phyloP scores from a whole-genome alignment of 2,888 invertebrate species.

The Oscheius sp. region DNA sequence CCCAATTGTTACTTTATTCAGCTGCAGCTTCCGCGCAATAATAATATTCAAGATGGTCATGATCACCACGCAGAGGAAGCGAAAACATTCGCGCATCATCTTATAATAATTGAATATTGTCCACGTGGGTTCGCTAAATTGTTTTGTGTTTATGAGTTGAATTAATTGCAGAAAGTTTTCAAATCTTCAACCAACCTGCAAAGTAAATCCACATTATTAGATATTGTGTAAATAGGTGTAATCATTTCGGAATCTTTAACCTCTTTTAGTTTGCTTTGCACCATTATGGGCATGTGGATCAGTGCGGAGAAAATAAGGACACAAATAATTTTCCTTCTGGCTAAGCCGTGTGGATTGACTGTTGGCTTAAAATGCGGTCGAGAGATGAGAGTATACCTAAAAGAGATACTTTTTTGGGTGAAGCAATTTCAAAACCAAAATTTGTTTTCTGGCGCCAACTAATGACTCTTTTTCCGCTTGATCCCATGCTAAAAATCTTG shows the following conservation, averaged over 20 bases:
- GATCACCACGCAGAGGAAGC: constrained; percentile 59
- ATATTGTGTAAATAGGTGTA: constrained; percentile 39
- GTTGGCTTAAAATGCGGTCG: constrained; percentile 48
- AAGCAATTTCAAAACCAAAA: not conserved
- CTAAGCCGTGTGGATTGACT: constrained; percentile 35
- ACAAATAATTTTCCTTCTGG: constrained; percentile 52
- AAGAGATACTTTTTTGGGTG: constrained; percentile 20
- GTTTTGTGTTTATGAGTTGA: too few species aligned
- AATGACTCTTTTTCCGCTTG: constrained; percentile 9
- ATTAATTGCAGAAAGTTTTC: not conserved
- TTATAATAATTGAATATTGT: constrained; percentile 64
- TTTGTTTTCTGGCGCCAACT: not conserved
- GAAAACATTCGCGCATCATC: constrained; percentile 58
- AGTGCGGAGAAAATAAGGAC: constrained; percentile 52
- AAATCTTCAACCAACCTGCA: constrained; percentile 52
- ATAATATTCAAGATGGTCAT: constrained; percentile 62
- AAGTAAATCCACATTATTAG: constrained; percentile 58
- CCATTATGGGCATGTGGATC: constrained; percentile 66
- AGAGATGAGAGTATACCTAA: constrained; percentile 58
- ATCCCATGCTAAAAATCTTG: constrained; percentile 11
- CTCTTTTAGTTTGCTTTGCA: constrained; percentile 48
- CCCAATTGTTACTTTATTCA: constrained; percentile 55
- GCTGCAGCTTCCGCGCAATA: constrained; percentile 61
- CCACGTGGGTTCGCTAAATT: constrained; percentile 61
- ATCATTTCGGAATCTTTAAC: constrained; percentile 31